phyloP scores from a whole-genome alignment of 2,888 invertebrate species.

The Andrena dorsata region DNA sequence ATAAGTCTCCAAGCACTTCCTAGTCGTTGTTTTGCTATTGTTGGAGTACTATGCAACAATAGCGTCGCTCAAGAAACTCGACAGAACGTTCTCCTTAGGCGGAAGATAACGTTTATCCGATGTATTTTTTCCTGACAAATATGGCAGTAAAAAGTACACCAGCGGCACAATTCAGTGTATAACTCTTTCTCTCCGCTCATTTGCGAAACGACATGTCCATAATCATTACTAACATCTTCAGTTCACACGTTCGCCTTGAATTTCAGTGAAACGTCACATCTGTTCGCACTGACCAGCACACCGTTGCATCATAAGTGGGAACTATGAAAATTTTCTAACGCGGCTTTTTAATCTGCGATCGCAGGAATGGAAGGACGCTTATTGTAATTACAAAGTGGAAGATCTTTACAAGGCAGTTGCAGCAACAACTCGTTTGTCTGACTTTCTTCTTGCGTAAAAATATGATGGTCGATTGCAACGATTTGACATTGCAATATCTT shows the following conservation, averaged over 20 bases:
- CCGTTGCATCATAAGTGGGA: constrained; percentile 41
- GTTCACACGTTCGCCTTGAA: neutral
- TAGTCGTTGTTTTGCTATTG: too few relatives aligned
- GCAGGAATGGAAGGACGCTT: constrained; percentile 62
- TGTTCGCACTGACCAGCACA: neutral
- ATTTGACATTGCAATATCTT: constrained; percentile 35
- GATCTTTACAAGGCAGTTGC: constrained; percentile 39
- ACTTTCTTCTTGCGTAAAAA: constrained; percentile 67
- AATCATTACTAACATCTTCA: neutral
- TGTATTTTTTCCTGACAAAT: too few relatives aligned
- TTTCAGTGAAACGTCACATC: constrained; percentile 10
- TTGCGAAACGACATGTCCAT: neutral
- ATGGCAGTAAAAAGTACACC: too few relatives aligned
- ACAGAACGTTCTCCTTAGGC: too few relatives aligned
- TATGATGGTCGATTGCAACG: constrained; percentile 18
- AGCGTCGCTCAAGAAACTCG: too few relatives aligned
- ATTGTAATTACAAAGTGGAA: constrained; percentile 67
- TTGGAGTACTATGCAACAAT: too few relatives aligned
- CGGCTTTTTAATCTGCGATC: constrained; percentile 43
- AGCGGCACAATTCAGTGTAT: too few relatives aligned
- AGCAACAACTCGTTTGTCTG: constrained; percentile 31
- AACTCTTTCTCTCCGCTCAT: neutral
- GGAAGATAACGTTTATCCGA: too few relatives aligned
- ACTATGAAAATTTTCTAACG: constrained; percentile 46
- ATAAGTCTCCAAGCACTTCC: too few relatives aligned